phyloP scores from a whole-genome alignment of 2,888 invertebrate genomes.

The Globia sparganii region DNA sequence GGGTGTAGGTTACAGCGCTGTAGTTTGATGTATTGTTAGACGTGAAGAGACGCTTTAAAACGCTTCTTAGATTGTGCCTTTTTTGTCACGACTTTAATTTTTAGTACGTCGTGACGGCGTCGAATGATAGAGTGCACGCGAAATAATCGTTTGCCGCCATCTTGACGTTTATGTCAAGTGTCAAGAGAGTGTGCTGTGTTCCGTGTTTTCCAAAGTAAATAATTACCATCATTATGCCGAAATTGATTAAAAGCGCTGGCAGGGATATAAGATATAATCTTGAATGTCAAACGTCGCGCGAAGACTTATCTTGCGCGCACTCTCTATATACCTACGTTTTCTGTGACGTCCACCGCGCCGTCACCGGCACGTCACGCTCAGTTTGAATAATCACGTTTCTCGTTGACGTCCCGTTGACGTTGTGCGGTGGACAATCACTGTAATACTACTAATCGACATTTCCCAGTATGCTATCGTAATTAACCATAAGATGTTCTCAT shows the following conservation, averaged over 20 bases:
- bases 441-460: neutral
- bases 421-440: no score
- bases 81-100: no score
- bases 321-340: neutral
- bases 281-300: neutral
- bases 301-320: neutral
- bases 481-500: conserved; percentile 13
- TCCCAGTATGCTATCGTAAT: conserved; percentile 1
- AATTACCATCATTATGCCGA: neutral
- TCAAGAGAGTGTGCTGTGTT: neutral
- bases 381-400: no score
- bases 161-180: neutral
- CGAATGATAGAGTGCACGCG: neutral
- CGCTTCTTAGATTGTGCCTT: no score
- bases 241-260: neutral
- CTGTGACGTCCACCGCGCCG: no score
- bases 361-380: no score
- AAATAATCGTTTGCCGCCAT: neutral
- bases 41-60: conserved; percentile 1
- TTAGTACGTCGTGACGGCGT: no score
- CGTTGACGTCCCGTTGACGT: no score
- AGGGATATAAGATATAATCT: neutral
- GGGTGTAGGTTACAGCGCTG: conserved; percentile 11
- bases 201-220: neutral
- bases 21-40: conserved; percentile 13